Conservation (phyloP, 1,140 invertebrate genomes). For the Aphidius ervi region DNA sequence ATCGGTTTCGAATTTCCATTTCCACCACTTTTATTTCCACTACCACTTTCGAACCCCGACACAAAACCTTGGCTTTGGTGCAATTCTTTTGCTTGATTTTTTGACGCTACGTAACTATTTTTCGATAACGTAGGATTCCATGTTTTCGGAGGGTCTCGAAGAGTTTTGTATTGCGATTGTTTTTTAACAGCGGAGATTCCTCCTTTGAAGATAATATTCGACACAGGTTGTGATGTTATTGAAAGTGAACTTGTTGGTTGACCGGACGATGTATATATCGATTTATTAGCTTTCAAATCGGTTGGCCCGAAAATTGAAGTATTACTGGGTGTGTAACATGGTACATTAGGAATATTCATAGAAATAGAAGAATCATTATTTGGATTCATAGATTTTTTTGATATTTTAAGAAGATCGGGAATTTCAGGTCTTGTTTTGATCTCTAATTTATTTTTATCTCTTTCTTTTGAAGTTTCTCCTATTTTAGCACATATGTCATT, state of each 20-base stretch:
- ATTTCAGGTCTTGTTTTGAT: conserved; percentile 40
- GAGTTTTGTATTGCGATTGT: conserved; percentile 55
- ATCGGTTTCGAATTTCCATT: conserved; percentile 37
- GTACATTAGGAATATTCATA: conserved; percentile 43
- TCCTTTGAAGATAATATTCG: neutral
- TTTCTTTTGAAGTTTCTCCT: conserved; percentile 49
- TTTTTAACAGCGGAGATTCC: conserved; percentile 28
- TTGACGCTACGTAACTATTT: conserved; percentile 50
- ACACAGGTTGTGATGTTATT: conserved; percentile 26
- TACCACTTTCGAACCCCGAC: neutral
- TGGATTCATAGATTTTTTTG: conserved; percentile 31
- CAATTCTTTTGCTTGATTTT: conserved; percentile 46
- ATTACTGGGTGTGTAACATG: conserved; percentile 44
- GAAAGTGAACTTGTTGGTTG: conserved; percentile 21
- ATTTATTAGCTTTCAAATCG: neutral
- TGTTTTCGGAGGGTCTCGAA: conserved; percentile 56
- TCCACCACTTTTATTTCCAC: too few relatives aligned
- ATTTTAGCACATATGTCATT: conserved; percentile 51
- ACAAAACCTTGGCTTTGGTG: conserved; percentile 15
- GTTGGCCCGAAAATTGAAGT: conserved; percentile 11
- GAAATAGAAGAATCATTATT: conserved; percentile 13
- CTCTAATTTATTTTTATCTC: conserved; percentile 42
- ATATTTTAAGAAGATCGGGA: conserved; percentile 48
- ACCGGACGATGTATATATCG: neutral
- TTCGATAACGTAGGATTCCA: conserved; percentile 60